Evolutionary conservation across 2,113 vertebrate genomes (phyloP).

Genomic region (Natator depressus): DNA sequence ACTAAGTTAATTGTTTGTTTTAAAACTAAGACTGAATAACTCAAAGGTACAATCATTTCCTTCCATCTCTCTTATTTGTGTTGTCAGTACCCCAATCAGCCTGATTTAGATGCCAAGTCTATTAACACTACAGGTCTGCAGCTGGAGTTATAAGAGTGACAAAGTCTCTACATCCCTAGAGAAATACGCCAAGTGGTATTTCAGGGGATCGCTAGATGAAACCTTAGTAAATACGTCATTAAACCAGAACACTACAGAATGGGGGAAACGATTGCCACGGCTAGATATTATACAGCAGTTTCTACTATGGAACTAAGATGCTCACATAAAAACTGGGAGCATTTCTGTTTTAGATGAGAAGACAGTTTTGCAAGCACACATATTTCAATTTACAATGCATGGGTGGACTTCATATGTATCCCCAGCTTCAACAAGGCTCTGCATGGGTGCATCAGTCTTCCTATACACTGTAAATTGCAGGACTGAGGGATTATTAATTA

Average conservation of each 20-base stretch:
- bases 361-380: not conserved
- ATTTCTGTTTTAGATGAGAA: not conserved
- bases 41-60: not conserved
- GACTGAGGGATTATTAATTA: not conserved
- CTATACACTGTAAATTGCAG: not conserved
- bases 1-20: not conserved
- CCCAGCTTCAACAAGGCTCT: not conserved
- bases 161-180: not conserved
- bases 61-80: not conserved
- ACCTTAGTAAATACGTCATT: not conserved
- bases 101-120: not conserved
- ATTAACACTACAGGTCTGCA: not conserved
- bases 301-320: not conserved
- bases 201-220: not conserved
- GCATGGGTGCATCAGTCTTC: fast-evolving
- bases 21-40: not conserved
- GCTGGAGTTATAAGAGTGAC: not conserved
- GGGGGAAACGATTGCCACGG: not conserved
- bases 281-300: not conserved
- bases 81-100: not conserved
- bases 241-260: not conserved
- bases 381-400: not conserved
- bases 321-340: not conserved
- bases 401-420: not conserved
- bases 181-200: not conserved